Evolutionary conservation across 35 echinoderm and acorn worm genomes (phyloP).

Genomic region (Chiridota heheva): DNA sequence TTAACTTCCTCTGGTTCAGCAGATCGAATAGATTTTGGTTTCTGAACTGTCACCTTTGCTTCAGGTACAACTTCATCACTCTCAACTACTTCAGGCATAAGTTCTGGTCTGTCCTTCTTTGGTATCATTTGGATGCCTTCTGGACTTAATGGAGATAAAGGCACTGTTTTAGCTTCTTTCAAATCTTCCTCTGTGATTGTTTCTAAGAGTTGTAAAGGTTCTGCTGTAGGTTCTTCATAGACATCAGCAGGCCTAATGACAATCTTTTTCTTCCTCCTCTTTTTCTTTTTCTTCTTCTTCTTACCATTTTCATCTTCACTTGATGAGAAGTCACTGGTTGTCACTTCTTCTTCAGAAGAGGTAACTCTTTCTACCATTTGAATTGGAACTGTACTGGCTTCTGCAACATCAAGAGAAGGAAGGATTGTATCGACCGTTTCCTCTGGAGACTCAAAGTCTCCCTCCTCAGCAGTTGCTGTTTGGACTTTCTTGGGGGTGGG

Average conservation of each 20-base stretch:
- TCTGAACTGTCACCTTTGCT: constrained; percentile 28
- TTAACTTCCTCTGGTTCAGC: constrained; percentile 16
- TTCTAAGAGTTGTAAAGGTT: constrained; percentile 28
- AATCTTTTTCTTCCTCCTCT: constrained; percentile 35
- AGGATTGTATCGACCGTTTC: not conserved
- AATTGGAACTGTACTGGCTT: constrained; percentile 32
- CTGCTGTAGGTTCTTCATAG: constrained; percentile 16
- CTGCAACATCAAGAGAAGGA: not conserved
- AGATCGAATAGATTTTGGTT: constrained; percentile 5
- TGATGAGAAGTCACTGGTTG: not conserved
- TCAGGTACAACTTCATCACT: constrained; percentile 16
- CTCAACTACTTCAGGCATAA: not conserved
- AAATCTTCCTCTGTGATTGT: constrained; percentile 41
- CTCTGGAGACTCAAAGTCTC: not conserved
- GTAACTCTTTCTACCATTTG: constrained; percentile 44
- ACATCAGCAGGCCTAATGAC: constrained; percentile 12
- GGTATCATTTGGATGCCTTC: constrained; percentile 25
- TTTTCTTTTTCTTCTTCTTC: constrained; percentile 45
- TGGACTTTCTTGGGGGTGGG: not conserved
- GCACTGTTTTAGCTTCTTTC: constrained; percentile 36
- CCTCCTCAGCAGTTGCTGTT: constrained; percentile 5
- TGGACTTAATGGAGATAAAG: constrained; percentile 12
- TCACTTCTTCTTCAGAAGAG: constrained; percentile 48
- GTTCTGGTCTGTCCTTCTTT: constrained; percentile 22
- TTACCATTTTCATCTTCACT: constrained; percentile 51